These are phyloP conservation scores for Pocota personata DNA, from an alignment of 2,888 invertebrate species.

Conservation along the genomic window DNA sequence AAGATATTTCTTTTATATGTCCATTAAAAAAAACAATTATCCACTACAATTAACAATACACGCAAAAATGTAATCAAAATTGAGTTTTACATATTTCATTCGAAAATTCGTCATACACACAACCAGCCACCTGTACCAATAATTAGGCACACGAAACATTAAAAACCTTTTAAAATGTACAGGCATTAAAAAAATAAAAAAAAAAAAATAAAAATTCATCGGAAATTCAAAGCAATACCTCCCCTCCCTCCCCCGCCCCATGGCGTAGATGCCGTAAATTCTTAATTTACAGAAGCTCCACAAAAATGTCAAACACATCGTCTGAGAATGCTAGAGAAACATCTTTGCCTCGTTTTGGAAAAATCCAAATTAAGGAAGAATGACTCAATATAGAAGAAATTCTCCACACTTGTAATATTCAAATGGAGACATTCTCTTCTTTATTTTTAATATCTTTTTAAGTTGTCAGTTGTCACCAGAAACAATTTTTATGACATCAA, in stretches of 20 bases:
- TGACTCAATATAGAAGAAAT: not conserved
- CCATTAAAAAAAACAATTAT: not conserved
- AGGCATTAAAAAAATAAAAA: not conserved
- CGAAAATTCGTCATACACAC: not conserved
- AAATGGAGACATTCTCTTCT: slow-evolving; percentile 31
- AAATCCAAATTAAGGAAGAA: not conserved
- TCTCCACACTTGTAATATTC: slow-evolving; percentile 4
- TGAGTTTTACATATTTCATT: not conserved
- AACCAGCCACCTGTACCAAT: not conserved
- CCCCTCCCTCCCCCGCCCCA: not conserved
- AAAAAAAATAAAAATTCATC: not conserved
- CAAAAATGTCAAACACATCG: not conserved
- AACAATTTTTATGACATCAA: slow-evolving; percentile 35
- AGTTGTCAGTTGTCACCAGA: slow-evolving; percentile 50
- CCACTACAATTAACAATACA: not conserved
- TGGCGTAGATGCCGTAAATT: not conserved
- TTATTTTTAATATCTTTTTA: slow-evolving; percentile 38
- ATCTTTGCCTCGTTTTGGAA: not conserved
- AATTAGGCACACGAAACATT: not conserved
- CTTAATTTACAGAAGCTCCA: not conserved
- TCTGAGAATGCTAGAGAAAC: slow-evolving; percentile 1
- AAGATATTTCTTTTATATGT: not conserved
- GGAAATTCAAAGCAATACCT: not conserved
- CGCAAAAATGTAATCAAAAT: not conserved
- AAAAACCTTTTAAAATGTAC: not conserved